Conservation (phyloP, 2,113 vertebrate species). For the Ictalurus punctatus region DNA sequence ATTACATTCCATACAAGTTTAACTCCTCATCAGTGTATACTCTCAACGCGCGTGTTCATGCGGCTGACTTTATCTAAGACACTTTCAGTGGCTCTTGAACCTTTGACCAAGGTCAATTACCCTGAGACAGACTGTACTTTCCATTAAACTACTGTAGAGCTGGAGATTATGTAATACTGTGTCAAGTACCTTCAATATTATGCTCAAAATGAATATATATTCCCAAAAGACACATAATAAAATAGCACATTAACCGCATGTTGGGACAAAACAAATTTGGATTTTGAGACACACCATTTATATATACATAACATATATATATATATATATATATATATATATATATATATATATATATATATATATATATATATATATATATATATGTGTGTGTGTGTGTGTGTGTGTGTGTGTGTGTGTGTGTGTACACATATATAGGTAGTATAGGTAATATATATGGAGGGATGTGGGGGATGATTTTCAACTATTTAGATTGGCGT, state of each 20-base stretch:
- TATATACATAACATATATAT: not conserved
- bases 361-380: too few species aligned
- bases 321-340: too few species aligned
- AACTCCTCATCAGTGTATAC: not conserved
- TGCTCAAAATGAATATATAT: not conserved
- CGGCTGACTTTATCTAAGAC: conserved; percentile 2
- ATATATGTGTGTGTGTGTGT: too few species aligned
- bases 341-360: too few species aligned
- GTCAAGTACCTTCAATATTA: not conserved
- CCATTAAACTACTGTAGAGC: not conserved
- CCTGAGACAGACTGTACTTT: conserved; percentile 17
- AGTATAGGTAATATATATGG: too few species aligned
- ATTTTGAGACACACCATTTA: not conserved
- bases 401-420: too few species aligned
- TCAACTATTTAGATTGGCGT: not conserved
- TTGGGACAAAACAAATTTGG: not conserved
- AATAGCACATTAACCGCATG: not conserved
- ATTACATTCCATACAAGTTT: not conserved
- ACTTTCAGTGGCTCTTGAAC: conserved; percentile 20
- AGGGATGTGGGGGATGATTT: not conserved
- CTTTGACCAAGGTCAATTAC: conserved; percentile 45
- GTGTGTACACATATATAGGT: too few species aligned
- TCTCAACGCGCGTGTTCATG: not conserved
- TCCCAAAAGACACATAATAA: not conserved
- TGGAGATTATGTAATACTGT: conserved; percentile 28